These are phyloP conservation scores for Mugil cephalus DNA, from an alignment of 2,113 vertebrate species.

Conservation along the genomic window DNA sequence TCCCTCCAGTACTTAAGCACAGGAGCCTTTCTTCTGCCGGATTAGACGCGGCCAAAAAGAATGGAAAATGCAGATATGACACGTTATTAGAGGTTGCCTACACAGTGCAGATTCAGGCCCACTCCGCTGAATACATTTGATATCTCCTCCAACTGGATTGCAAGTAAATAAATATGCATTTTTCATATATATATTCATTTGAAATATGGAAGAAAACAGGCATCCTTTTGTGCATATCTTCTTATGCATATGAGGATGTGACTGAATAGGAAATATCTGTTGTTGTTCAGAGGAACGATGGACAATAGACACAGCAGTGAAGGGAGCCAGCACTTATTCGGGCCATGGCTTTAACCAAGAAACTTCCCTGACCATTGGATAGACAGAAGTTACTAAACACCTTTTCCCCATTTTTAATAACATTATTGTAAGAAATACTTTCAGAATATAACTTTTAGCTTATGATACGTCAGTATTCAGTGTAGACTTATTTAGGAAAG, in stretches of 20 bases:
- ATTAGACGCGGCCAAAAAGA: slow-evolving; percentile 83
- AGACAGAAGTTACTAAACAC: not conserved
- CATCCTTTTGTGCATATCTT: slow-evolving; percentile 45
- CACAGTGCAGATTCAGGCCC: slow-evolving; percentile 48
- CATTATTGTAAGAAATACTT: not conserved
- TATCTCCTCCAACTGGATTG: slow-evolving; percentile 24
- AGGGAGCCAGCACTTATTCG: slow-evolving; percentile 11
- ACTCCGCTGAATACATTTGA: slow-evolving; percentile 44
- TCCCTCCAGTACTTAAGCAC: slow-evolving; percentile 74
- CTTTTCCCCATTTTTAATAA: not conserved
- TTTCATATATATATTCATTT: slow-evolving; percentile 49
- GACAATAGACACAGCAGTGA: slow-evolving; percentile 4
- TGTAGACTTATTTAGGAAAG: too few relatives aligned
- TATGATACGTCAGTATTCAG: too few relatives aligned
- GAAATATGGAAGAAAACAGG: slow-evolving; percentile 38
- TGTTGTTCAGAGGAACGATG: slow-evolving; percentile 37
- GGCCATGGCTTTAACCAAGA: not conserved
- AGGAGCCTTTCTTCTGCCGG: slow-evolving; percentile 82
- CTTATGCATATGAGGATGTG: slow-evolving; percentile 25
- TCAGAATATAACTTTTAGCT: too few relatives aligned
- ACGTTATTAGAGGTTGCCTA: slow-evolving; percentile 69
- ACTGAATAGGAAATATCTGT: slow-evolving; percentile 44
- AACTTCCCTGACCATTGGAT: not conserved
- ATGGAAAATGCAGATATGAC: slow-evolving; percentile 81
- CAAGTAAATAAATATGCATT: slow-evolving; percentile 63